phyloP scores from a whole-genome alignment of 2,797 vertebrate species.

The Natrix natrix region DNA sequence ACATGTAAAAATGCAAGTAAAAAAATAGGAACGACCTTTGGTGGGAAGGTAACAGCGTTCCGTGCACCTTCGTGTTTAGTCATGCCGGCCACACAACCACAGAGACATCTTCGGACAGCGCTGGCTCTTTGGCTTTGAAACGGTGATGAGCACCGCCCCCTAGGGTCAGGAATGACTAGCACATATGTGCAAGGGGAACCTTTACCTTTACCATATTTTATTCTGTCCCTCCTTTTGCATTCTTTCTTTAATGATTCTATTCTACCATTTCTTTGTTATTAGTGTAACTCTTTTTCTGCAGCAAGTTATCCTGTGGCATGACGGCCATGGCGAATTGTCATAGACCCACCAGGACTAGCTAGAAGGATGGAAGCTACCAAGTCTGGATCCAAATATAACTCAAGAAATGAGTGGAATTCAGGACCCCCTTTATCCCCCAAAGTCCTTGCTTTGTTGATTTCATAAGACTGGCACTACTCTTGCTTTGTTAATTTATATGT shows the following conservation, averaged over 20 bases:
- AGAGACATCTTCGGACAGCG: too few relatives aligned
- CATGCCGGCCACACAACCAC: too few relatives aligned
- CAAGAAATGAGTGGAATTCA: neutral
- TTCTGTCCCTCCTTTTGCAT: neutral
- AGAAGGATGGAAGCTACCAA: neutral
- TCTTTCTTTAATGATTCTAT: neutral
- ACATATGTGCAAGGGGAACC: too few relatives aligned
- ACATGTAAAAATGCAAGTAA: too few relatives aligned
- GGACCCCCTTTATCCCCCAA: neutral
- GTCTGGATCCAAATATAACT: neutral
- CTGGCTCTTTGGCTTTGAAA: too few relatives aligned
- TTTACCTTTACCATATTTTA: neutral
- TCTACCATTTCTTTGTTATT: neutral
- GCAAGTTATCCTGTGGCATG: neutral
- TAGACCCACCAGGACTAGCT: neutral
- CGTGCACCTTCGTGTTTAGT: too few relatives aligned
- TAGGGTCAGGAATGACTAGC: too few relatives aligned
- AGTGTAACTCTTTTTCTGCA: neutral
- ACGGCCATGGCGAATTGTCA: neutral
- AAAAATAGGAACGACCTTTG: too few relatives aligned
- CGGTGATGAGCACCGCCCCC: too few relatives aligned
- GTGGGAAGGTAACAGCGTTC: too few relatives aligned
- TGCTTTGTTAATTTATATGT: neutral
- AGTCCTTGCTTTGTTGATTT: neutral
- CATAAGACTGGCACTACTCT: neutral